Base-by-base conservation (phyloP, 2,888 invertebrate genomes). In the Timema podura region DNA sequence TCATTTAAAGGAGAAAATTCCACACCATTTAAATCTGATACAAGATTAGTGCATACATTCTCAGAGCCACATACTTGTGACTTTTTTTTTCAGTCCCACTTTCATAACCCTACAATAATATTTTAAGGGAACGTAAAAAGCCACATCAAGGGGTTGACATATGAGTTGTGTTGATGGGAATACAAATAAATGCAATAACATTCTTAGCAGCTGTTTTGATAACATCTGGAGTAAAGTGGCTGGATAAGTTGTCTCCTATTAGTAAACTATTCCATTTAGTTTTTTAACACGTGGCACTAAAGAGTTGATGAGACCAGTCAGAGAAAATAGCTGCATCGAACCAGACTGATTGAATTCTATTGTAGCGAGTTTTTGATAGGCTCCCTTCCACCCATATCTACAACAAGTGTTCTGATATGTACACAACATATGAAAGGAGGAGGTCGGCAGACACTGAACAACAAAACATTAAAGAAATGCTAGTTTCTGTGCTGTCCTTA, bases 401-500 rank as follows among this genome's bases (percentile, higher is more conserved):
- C 47, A 46, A 65, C n/a, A 46, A n/a, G 16, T 59, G 48, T 45
- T 46, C 65, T 2, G 48, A 15, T n/a, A 9, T 48, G 46, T 65
- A 65, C 46, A 46, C 46, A 47, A 65, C 46, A n/a, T 65, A 65
- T 46, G 48, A n/a, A 13, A 47, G 65, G 13, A 65, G 46, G 46
- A 65, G 47, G 47, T 65, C 11, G 15, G 13, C 46, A 46, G 65
- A 46, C 5, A 46, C 65, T 47, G 65, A 65, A 65, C 65, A n/a
- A 65, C 65, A 65, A 65, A 65, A 65, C 65, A 65, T 65, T 48
- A 65, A 30, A 65, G 46, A 65, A 45, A n/a, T 65, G n/a, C 15
- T 44, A 48, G 65, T 9, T 65, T 65, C 45, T 13, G 47, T 45
- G 15, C 44, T 16, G 65, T 46, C 48, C 45, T 65, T 65, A 11